phyloP scores from a whole-genome alignment of 2,888 invertebrate genomes.

The Amphipyra berbera region DNA sequence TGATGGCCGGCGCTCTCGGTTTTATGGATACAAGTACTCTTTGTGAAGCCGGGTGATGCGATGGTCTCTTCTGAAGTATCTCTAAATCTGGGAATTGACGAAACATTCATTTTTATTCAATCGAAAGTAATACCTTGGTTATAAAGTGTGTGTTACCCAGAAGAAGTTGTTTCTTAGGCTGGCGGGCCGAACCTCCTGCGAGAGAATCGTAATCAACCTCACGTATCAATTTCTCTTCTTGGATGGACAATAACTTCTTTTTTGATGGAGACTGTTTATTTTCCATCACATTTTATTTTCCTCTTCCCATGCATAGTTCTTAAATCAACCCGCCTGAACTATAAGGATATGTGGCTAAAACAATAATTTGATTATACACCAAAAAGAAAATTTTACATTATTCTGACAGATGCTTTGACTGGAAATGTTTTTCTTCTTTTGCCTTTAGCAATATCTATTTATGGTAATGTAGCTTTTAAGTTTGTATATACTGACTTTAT shows the following conservation, averaged over 20 bases:
- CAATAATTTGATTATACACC: slow-evolving; percentile 69
- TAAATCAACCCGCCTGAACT: slow-evolving; percentile 63
- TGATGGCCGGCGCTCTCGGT: slow-evolving; percentile 76
- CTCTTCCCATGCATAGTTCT: slow-evolving; percentile 83
- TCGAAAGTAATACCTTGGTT: slow-evolving; percentile 4
- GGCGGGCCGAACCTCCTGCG: slow-evolving; percentile 60
- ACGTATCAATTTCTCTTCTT: slow-evolving; percentile 80
- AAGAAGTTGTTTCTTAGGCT: slow-evolving; percentile 70
- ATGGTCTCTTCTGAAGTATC: slow-evolving; percentile 72
- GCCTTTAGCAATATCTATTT: slow-evolving; percentile 37
- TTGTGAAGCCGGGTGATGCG: slow-evolving; percentile 69
- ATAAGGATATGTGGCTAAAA: slow-evolving; percentile 59
- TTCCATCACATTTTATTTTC: slow-evolving; percentile 88
- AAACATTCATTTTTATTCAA: slow-evolving; percentile 17
- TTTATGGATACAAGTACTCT: slow-evolving; percentile 80
- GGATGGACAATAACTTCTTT: slow-evolving; percentile 79
- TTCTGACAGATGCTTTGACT: slow-evolving; percentile 68
- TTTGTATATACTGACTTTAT: slow-evolving; percentile 17
- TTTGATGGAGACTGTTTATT: slow-evolving; percentile 83
- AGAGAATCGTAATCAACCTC: slow-evolving; percentile 77
- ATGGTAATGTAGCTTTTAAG: slow-evolving; percentile 29
- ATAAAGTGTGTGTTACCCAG: slow-evolving; percentile 66
- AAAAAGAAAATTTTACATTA: slow-evolving; percentile 71
- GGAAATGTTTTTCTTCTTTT: slow-evolving; percentile 63
- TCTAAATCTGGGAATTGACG: slow-evolving; percentile 71